These are phyloP conservation scores for Orthosia incerta DNA, from an alignment of 2,888 invertebrate species.

Conservation along the genomic window DNA sequence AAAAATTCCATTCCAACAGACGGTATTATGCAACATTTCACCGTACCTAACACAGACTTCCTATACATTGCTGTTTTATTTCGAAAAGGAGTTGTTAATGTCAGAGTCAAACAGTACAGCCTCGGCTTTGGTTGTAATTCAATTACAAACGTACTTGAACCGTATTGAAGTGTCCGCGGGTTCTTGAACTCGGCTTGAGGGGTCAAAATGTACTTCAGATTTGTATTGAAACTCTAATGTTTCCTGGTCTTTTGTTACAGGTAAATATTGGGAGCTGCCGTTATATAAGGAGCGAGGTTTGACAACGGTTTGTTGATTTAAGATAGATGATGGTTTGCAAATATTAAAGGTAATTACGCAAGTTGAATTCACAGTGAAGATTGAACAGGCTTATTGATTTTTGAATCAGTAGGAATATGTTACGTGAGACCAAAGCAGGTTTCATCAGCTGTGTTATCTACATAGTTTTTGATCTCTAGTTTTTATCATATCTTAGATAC, in stretches of 20 bases:
- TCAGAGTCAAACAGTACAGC: slow-evolving; percentile 71
- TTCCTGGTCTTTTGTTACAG: slow-evolving; percentile 74
- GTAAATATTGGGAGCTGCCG: slow-evolving; percentile 66
- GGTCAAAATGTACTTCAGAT: slow-evolving; percentile 67
- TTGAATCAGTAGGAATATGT: slow-evolving; percentile 15
- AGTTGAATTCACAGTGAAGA: slow-evolving; percentile 16
- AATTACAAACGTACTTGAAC: slow-evolving; percentile 66
- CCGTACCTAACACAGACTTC: slow-evolving; percentile 69
- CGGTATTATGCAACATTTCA: slow-evolving; percentile 71
- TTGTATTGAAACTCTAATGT: slow-evolving; percentile 69
- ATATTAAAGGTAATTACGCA: slow-evolving; percentile 38
- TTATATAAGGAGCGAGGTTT: slow-evolving; percentile 58
- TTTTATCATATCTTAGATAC: not conserved
- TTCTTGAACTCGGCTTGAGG: slow-evolving; percentile 71
- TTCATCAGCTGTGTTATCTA: not conserved
- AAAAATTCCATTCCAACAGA: slow-evolving; percentile 76
- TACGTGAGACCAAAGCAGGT: slow-evolving; percentile 1
- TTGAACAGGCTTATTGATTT: slow-evolving; percentile 34
- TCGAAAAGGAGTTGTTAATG: slow-evolving; percentile 72
- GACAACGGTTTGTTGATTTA: slow-evolving; percentile 39
- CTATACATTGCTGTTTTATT: slow-evolving; percentile 73
- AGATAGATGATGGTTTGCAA: slow-evolving; percentile 19
- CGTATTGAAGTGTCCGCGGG: slow-evolving; percentile 58
- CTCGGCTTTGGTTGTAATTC: slow-evolving; percentile 72
- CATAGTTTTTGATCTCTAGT: not conserved